Evolutionary conservation across 2,888 invertebrate genomes (phyloP).

Genomic region (Cenopis cana): DNA sequence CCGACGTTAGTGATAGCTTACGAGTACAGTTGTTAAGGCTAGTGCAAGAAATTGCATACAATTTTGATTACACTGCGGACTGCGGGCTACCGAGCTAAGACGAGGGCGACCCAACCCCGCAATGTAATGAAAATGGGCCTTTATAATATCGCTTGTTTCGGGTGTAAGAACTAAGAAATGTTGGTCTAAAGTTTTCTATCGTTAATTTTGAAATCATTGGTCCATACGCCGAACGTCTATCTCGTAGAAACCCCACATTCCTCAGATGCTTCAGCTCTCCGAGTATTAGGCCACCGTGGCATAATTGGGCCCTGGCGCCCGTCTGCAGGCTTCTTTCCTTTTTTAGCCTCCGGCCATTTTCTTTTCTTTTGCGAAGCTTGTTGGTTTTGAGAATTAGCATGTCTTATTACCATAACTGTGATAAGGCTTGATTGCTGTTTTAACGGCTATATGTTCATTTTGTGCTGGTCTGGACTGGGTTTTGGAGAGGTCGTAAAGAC

Average conservation of each 20-base stretch:
- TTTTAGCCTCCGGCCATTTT: conserved; percentile 66
- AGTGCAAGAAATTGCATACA: too few relatives aligned
- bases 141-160: too few relatives aligned
- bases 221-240: conserved; percentile 10
- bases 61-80: too few relatives aligned
- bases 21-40: too few relatives aligned
- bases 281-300: conserved; percentile 47
- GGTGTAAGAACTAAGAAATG: too few relatives aligned
- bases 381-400: conserved; percentile 85
- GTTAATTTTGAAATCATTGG: not conserved
- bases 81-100: too few relatives aligned
- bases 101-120: too few relatives aligned
- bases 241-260: conserved; percentile 33
- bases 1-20: too few relatives aligned
- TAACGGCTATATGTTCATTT: conserved; percentile 58
- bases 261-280: conserved; percentile 38
- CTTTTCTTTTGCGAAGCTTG: conserved; percentile 67
- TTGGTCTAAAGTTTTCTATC: too few relatives aligned
- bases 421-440: conserved; percentile 79
- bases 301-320: conserved; percentile 83
- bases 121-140: too few relatives aligned
- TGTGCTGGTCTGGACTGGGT: not conserved
- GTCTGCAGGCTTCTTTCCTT: conserved; percentile 74
- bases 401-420: conserved; percentile 84
- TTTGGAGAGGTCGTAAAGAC: not conserved